Conservation (phyloP, 2,888 invertebrate genomes). For the Serrognathus titanus region DNA sequence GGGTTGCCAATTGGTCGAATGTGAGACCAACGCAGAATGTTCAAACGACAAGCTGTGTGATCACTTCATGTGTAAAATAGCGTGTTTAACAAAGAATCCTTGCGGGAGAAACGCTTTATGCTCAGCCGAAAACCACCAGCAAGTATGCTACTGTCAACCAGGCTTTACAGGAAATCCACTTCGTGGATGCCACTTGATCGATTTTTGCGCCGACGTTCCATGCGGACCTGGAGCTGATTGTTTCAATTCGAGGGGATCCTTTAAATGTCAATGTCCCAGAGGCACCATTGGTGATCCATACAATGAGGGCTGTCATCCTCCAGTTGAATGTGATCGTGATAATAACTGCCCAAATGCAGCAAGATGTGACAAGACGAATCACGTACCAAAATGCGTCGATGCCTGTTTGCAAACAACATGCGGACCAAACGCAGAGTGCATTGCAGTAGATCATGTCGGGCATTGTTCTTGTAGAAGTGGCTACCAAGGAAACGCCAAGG, state of each 20-base stretch:
- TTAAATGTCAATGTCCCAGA: conserved; percentile 73
- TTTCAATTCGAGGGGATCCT: conserved; percentile 74
- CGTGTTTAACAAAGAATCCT: conserved; percentile 77
- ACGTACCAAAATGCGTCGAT: conserved; percentile 76
- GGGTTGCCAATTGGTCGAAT: conserved; percentile 79
- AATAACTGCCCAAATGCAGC: conserved; percentile 79
- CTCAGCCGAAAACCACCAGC: conserved; percentile 76
- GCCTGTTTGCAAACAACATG: conserved; percentile 76
- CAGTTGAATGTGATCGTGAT: conserved; percentile 77
- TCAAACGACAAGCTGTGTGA: conserved; percentile 81
- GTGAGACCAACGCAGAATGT: conserved; percentile 67
- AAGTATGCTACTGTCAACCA: conserved; percentile 81
- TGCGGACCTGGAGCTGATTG: conserved; percentile 80
- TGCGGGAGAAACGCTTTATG: conserved; percentile 85
- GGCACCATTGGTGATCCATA: conserved; percentile 84
- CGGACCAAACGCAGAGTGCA: conserved; percentile 81
- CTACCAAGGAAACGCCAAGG: conserved; percentile 73
- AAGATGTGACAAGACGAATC: conserved; percentile 68
- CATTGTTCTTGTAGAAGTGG: conserved; percentile 76
- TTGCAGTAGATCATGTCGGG: conserved; percentile 69
- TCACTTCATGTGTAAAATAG: conserved; percentile 78
- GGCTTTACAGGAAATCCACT: conserved; percentile 80
- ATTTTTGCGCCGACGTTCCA: conserved; percentile 74
- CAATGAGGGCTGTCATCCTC: conserved; percentile 74
- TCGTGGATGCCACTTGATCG: conserved; percentile 67